Evolutionary conservation across 2,797 vertebrate genomes (phyloP), one percentile per base, ranked within the genome.

Genomic region (Apodemus agrarius): DNA sequence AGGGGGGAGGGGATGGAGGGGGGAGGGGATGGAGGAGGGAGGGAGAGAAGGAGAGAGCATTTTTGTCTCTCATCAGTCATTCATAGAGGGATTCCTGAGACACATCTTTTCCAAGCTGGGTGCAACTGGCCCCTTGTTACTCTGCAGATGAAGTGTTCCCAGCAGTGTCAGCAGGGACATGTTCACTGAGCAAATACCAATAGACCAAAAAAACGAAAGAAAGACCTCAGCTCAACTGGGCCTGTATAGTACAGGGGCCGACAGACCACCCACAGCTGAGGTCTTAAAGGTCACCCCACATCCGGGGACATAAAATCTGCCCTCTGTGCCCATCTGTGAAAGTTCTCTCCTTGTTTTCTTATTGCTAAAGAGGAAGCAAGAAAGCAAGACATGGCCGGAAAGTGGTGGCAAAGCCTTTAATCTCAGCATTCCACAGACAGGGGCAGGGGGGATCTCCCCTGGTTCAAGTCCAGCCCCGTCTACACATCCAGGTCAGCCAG

Each of bases 151-250:
- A 90, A 52, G 65, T 10, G 21, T 21, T 54, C 52, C n/a, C 24
- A 19, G 7, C 43, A 2, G 37, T 34, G 34, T 29, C 63, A 37
- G 67, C 9, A n/a, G 84, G 46, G 52, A 72, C 29, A 0, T 0
- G 31, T 54, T 65, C 49, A 26, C 85, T 1, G 57, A 85, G 49
- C 34, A 31, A 2, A 67, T 76, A 49, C 43, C 72, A 96, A 84
- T 46, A 65, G 80, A 79, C 78, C 17, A 67, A 54, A 92, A 92
- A 57, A 19, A 88, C 69, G 87, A 84, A 87, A 76, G 57, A 54
- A 16, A 37, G 13, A 10, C 69, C 34, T 65, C 34, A 61, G 54
- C 4, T 31, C 9, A 17, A 49, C 0, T n/a, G n/a, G n/a, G 87
- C 46, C 34, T 26, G 34, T 9, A 3, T 0, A 21, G 46, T 0